Percentiles rank a stretch among this genome's conserved stretches.
Evolutionary conservation across 1,140 invertebrate genomes (phyloP).

Genomic region (Oncopeltus fasciatus): DNA sequence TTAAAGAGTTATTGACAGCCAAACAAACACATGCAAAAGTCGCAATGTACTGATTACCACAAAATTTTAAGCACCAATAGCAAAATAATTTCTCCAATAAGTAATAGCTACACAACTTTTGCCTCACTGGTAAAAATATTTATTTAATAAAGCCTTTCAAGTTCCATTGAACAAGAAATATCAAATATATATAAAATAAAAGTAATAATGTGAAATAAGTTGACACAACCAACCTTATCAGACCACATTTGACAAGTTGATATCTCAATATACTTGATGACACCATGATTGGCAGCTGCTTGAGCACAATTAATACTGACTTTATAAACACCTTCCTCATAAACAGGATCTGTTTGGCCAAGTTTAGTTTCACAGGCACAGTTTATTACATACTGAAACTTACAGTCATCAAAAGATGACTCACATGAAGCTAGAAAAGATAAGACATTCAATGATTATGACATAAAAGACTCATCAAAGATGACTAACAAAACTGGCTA

Average conservation of each 20-base stretch:
- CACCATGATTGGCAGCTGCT: conserved; percentile 50
- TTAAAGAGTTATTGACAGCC: no score
- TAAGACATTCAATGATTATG: not conserved
- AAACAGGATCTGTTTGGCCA: conserved; percentile 74
- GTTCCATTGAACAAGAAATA: not conserved
- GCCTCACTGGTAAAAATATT: not conserved
- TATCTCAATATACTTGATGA: conserved; percentile 64
- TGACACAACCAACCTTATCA: conserved; percentile 52
- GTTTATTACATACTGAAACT: conserved; percentile 71
- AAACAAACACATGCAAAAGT: no score
- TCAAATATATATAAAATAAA: not conserved
- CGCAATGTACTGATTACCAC: no score
- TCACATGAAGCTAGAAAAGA: conserved; percentile 53
- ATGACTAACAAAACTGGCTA: not conserved
- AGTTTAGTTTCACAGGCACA: conserved; percentile 79
- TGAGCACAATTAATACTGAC: conserved; percentile 69
- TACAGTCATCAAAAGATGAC: conserved; percentile 48
- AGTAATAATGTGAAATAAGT: not conserved
- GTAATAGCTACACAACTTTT: no score
- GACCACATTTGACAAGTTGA: conserved; percentile 64
- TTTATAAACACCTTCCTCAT: conserved; percentile 75
- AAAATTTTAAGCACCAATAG: no score
- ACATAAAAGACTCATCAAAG: not conserved
- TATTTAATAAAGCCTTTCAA: not conserved
- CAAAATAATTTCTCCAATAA: no score